Evolutionary conservation across 2,797 vertebrate species (phyloP).

Genomic region (Pempheris klunzingeri): DNA sequence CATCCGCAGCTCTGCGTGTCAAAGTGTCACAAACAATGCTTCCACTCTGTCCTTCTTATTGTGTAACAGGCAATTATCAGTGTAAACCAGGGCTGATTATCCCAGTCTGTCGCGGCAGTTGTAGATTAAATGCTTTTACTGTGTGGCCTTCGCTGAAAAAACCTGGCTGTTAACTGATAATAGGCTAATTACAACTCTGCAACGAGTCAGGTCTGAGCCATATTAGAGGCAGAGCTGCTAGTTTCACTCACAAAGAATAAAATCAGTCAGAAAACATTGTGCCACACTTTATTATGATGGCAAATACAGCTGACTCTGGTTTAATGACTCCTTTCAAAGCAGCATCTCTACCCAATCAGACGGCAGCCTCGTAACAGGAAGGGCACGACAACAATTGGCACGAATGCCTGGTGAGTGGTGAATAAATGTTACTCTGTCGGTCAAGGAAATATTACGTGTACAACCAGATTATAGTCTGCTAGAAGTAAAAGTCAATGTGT

Average conservation of each 20-base stretch:
- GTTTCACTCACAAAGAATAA: conserved; percentile 34
- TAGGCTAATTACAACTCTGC: conserved; percentile 79
- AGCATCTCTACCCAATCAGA: conserved; percentile 24
- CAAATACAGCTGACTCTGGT: conserved; percentile 42
- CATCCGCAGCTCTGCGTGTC: conserved; percentile 46
- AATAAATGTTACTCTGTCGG: not conserved
- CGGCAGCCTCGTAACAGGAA: conserved; percentile 8
- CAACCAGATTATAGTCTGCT: too few relatives aligned
- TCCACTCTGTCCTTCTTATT: conserved; percentile 63
- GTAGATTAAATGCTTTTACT: conserved; percentile 65
- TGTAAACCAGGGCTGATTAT: conserved; percentile 67
- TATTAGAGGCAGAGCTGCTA: conserved; percentile 60
- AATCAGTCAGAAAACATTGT: conserved; percentile 41
- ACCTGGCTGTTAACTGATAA: conserved; percentile 61
- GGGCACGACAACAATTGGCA: conserved; percentile 12
- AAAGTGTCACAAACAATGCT: conserved; percentile 77
- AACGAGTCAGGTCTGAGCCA: conserved; percentile 63
- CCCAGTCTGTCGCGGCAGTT: conserved; percentile 61
- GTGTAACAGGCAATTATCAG: conserved; percentile 78
- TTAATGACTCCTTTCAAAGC: conserved; percentile 55
- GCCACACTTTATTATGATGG: conserved; percentile 44
- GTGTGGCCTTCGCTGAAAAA: conserved; percentile 61
- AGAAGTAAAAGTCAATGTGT: not conserved
- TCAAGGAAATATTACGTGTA: not conserved
- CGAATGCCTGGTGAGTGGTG: conserved; percentile 4